A percentile compares a stretch with the other conserved stretches of the same genome.
phyloP scores from a whole-genome alignment of 1,140 invertebrate genomes.

The Calliphora vicina region DNA sequence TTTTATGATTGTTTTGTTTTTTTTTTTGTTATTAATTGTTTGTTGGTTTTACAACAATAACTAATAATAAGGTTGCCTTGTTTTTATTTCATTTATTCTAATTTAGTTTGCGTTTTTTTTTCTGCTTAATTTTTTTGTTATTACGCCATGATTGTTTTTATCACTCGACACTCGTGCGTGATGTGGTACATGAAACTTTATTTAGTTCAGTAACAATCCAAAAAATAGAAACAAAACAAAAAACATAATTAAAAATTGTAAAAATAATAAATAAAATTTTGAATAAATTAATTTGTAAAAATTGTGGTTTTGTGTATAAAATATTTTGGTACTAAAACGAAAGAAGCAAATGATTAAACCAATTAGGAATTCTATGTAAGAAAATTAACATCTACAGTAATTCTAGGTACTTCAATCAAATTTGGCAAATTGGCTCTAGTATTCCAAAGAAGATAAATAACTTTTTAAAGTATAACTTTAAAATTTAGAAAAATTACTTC shows the following conservation, averaged over 20 bases:
- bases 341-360: too few relatives aligned
- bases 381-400: too few relatives aligned
- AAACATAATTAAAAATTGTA: neutral
- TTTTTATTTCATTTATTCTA: neutral
- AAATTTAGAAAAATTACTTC: too few relatives aligned
- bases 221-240: neutral
- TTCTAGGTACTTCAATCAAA: too few relatives aligned
- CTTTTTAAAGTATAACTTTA: too few relatives aligned
- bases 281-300: neutral
- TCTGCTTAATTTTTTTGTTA: neutral
- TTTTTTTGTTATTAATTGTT: too few relatives aligned
- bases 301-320: neutral
- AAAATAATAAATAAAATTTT: neutral
- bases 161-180: neutral
- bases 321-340: neutral
- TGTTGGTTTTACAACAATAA: neutral
- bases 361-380: too few relatives aligned
- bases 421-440: too few relatives aligned
- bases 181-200: neutral
- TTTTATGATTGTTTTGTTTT: neutral
- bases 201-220: neutral
- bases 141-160: neutral
- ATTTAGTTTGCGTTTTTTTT: slow-evolving; percentile 2
- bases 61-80: neutral
- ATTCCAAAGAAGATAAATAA: too few relatives aligned